phyloP scores from a whole-genome alignment of 2,888 invertebrate genomes.

The Unio delphinus region DNA sequence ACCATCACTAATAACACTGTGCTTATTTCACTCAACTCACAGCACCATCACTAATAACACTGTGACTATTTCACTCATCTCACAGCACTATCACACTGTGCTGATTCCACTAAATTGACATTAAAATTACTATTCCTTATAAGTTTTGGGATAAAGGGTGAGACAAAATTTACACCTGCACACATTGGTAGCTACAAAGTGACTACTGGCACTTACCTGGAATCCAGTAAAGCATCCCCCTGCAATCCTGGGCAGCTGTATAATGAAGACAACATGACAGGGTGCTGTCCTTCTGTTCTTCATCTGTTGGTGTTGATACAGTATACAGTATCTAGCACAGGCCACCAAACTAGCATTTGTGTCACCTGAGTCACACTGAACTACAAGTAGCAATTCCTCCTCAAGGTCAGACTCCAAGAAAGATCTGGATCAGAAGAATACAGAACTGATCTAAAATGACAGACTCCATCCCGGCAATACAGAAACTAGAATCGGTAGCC shows the following conservation, averaged over 20 bases:
- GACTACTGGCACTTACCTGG: slow-evolving; percentile 27
- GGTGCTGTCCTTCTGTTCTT: neutral
- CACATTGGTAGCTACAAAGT: too few species aligned
- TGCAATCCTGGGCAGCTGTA: slow-evolving; percentile 46
- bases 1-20: too few species aligned
- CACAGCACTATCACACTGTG: too few species aligned
- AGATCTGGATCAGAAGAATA: slow-evolving; percentile 18
- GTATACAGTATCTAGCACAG: slow-evolving; percentile 49
- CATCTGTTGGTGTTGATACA: slow-evolving; percentile 25
- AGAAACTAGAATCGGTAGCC: too few species aligned
- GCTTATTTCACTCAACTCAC: too few species aligned
- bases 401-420: slow-evolving; percentile 13
- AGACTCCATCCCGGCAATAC: too few species aligned
- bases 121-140: too few species aligned
- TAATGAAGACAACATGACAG: slow-evolving; percentile 40
- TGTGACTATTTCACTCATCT: too few species aligned
- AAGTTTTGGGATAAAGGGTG: too few species aligned
- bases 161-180: too few species aligned
- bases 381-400: slow-evolving; percentile 32
- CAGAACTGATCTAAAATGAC: neutral
- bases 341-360: slow-evolving; percentile 44
- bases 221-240: slow-evolving; percentile 51
- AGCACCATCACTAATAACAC: too few species aligned
- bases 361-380: slow-evolving; percentile 57
- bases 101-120: too few species aligned